phyloP scores from a whole-genome alignment of 2,797 vertebrate species.

The Parotocinclus haroldoi region DNA sequence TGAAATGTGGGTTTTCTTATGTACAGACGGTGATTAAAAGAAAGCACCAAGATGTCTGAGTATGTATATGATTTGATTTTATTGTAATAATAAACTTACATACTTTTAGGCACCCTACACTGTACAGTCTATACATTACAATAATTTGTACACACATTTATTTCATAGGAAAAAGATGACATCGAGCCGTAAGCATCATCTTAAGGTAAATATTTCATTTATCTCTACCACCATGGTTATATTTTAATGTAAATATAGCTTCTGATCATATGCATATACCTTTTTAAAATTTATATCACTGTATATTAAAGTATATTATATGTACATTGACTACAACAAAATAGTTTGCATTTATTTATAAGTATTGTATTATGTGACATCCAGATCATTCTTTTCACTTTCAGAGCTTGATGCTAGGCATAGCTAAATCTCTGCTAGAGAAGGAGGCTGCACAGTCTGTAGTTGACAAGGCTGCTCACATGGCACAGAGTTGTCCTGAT shows the following conservation, averaged over 20 bases:
- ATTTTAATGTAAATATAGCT: not conserved
- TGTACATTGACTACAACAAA: not conserved
- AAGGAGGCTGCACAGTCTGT: conserved; percentile 65
- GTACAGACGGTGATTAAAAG: conserved; percentile 48
- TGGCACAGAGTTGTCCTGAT: conserved; percentile 70
- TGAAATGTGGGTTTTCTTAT: not conserved
- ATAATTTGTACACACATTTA: no score
- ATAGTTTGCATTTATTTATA: not conserved
- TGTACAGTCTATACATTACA: no score
- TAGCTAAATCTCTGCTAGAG: conserved; percentile 70
- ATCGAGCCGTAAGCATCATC: conserved; percentile 76
- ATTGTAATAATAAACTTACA: not conserved
- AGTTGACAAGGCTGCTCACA: conserved; percentile 69
- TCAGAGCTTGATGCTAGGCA: conserved; percentile 83
- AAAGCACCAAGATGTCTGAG: conserved; percentile 66
- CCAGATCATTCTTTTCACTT: not conserved
- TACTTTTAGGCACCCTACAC: no score
- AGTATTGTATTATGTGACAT: not conserved
- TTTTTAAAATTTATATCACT: no score
- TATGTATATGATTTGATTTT: conserved; percentile 54
- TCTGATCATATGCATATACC: no score
- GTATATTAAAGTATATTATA: no score
- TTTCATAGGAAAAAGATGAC: conserved; percentile 73
- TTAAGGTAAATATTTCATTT: conserved; percentile 54
- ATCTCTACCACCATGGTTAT: not conserved